Conservation (phyloP, 1,140 invertebrate species). For the Hyles euphorbiae region DNA sequence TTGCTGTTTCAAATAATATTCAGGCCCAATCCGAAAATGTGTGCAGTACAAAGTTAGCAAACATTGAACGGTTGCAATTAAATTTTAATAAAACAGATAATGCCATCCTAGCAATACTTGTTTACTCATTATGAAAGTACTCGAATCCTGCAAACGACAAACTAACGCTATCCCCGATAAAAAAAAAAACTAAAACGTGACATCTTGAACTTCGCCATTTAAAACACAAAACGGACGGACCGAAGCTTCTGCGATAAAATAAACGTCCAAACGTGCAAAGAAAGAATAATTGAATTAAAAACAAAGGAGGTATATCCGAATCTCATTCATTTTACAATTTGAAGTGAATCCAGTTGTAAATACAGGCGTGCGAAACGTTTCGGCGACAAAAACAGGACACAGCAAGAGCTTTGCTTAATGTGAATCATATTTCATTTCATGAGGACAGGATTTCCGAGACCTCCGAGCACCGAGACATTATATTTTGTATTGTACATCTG, state of each 20-base stretch:
- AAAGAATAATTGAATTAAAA: conserved; percentile 28
- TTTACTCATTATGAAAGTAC: too few species aligned
- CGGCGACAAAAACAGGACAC: conserved; percentile 46
- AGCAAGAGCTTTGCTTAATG: conserved; percentile 54
- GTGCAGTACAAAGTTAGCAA: too few species aligned
- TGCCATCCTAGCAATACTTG: too few species aligned
- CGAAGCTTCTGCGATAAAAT: conserved; percentile 7
- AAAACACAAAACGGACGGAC: too few species aligned
- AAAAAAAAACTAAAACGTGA: too few species aligned
- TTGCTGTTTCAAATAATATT: too few species aligned
- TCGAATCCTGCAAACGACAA: too few species aligned
- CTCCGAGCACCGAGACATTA: conserved; percentile 32
- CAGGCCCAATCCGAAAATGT: too few species aligned
- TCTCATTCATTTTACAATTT: conserved; percentile 29
- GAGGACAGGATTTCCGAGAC: conserved; percentile 42
- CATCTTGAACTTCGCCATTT: too few species aligned
- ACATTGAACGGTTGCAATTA: too few species aligned
- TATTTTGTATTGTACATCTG: conserved; percentile 32
- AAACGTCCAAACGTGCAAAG: conserved; percentile 15
- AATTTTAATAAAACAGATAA: too few species aligned
- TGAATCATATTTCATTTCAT: conserved; percentile 54
- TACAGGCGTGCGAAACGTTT: conserved; percentile 39
- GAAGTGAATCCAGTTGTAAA: conserved; percentile 36
- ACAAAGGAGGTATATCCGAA: conserved; percentile 17
- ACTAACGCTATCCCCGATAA: too few species aligned